Evolutionary conservation across 2,113 vertebrate genomes (phyloP).

Genomic region (Atherinomorus stipes): DNA sequence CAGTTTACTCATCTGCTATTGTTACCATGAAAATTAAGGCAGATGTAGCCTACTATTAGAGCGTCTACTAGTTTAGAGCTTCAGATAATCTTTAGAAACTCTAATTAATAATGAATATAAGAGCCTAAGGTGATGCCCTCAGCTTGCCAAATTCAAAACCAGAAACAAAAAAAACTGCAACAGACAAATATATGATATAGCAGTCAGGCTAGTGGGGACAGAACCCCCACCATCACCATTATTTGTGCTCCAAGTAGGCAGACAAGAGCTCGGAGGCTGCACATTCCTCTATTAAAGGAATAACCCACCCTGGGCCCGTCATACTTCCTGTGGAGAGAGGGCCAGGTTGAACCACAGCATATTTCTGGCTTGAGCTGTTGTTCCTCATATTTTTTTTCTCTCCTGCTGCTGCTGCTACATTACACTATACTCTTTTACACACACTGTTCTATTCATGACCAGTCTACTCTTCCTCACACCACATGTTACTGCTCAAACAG

Average conservation of each 20-base stretch:
- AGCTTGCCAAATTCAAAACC: neutral
- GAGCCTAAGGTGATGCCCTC: neutral
- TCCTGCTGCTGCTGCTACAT: slow-evolving; percentile 61
- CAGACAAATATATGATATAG: too few relatives aligned
- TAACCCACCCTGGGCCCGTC: slow-evolving; percentile 78
- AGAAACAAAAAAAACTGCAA: neutral
- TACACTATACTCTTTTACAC: slow-evolving; percentile 64
- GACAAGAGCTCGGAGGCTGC: slow-evolving; percentile 72
- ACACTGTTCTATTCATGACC: slow-evolving; percentile 72
- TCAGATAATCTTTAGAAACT: neutral
- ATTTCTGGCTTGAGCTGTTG: slow-evolving; percentile 83
- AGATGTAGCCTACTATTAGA: neutral
- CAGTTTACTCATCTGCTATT: neutral
- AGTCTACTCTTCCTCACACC: slow-evolving; percentile 44
- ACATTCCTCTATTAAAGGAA: slow-evolving; percentile 81
- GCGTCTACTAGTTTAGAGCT: neutral
- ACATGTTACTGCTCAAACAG: slow-evolving; percentile 57
- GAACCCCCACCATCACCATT: slow-evolving; percentile 45
- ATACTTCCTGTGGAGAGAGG: slow-evolving; percentile 81
- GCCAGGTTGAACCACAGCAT: slow-evolving; percentile 83
- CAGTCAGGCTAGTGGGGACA: neutral
- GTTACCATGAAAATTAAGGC: neutral
- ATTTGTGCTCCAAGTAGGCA: slow-evolving; percentile 81
- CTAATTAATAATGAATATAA: too few relatives aligned
- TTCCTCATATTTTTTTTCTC: slow-evolving; percentile 64